phyloP scores from a whole-genome alignment of 2,113 vertebrate species.

The Gopherus flavomarginatus region DNA sequence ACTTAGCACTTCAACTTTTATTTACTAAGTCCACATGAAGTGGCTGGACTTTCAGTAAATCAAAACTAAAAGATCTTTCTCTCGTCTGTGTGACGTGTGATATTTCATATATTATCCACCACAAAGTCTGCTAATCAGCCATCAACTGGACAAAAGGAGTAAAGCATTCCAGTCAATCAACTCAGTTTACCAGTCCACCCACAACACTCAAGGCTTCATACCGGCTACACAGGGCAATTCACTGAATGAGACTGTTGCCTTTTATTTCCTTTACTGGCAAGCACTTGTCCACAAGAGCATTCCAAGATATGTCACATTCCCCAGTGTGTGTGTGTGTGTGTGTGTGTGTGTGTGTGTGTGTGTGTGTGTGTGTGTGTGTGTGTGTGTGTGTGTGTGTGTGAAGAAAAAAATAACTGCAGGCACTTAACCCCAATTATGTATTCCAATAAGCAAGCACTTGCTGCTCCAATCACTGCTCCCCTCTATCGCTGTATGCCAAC shows the following conservation, averaged over 20 bases:
- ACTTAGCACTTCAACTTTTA: slow-evolving; percentile 15
- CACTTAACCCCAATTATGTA: too few relatives aligned
- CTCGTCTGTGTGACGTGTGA: fast-evolving
- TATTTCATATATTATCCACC: not conserved
- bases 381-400: not conserved
- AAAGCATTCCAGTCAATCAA: not conserved
- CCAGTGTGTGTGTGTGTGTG: not conserved
- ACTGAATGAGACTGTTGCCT: not conserved
- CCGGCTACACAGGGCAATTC: not conserved
- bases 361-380: not conserved
- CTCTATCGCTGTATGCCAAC: not conserved
- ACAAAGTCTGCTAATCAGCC: not conserved
- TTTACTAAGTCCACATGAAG: not conserved
- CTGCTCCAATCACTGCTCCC: fast-evolving
- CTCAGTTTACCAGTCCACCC: not conserved
- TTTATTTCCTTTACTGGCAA: not conserved
- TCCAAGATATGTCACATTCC: slow-evolving; percentile 16
- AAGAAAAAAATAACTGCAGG: not conserved
- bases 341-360: not conserved
- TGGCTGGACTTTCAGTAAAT: not conserved
- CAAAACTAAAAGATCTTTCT: not conserved
- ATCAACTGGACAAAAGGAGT: not conserved
- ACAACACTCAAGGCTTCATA: not conserved
- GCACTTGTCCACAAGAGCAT: not conserved
- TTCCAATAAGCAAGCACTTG: not conserved